Percentiles rank a stretch among this genome's conserved stretches.
Evolutionary conservation across 2,888 invertebrate species (phyloP).

Genomic region (Acleris holmiana): DNA sequence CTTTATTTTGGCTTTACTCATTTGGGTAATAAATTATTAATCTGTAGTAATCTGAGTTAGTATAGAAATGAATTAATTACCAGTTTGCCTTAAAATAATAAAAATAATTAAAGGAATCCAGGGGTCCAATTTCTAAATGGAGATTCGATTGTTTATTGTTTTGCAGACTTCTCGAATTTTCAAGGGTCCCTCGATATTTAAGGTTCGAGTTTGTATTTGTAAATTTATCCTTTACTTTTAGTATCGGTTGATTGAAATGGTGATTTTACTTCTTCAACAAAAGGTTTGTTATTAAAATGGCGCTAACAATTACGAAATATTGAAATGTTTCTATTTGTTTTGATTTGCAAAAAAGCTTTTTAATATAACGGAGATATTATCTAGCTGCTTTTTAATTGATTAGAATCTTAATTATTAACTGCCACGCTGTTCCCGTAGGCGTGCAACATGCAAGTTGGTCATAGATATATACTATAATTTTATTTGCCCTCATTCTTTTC

Average conservation of each 20-base stretch:
- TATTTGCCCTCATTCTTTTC: too few relatives aligned
- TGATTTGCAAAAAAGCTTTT: not conserved
- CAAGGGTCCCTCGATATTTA: not conserved
- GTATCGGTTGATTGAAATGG: slow-evolving; percentile 17
- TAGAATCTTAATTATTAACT: too few relatives aligned
- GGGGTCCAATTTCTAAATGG: slow-evolving; percentile 19
- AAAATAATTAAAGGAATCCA: not conserved
- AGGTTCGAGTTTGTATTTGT: slow-evolving; percentile 11
- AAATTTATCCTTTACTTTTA: slow-evolving; percentile 26
- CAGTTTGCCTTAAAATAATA: too few relatives aligned
- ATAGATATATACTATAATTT: too few relatives aligned
- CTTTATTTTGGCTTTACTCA: too few relatives aligned
- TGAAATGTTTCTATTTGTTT: slow-evolving; percentile 7
- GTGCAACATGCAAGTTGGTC: too few relatives aligned
- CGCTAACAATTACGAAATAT: slow-evolving; percentile 1
- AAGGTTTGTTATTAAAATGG: slow-evolving; percentile 7
- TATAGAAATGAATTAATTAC: too few relatives aligned
- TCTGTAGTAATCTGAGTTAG: too few relatives aligned
- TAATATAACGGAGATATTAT: not conserved
- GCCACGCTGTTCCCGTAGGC: too few relatives aligned
- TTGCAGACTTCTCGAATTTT: slow-evolving; percentile 18
- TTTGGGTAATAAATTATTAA: too few relatives aligned
- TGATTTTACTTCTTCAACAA: slow-evolving; percentile 5
- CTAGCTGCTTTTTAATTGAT: too few relatives aligned
- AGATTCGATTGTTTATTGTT: slow-evolving; percentile 25